phyloP scores from a whole-genome alignment of 2,888 invertebrate species.

The Calliopum simillimum region DNA sequence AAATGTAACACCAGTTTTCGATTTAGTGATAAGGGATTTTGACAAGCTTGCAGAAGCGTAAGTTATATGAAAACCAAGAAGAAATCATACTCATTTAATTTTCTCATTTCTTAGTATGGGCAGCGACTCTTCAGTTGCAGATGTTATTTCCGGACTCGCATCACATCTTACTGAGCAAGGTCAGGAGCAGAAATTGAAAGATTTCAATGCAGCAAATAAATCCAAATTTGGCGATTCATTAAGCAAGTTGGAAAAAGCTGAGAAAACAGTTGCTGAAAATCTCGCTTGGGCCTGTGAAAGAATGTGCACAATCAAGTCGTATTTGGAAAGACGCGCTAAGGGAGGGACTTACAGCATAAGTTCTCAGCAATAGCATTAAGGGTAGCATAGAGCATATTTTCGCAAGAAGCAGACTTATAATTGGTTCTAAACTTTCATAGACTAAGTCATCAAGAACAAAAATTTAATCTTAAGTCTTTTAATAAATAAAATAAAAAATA shows the following conservation, averaged over 20 bases:
- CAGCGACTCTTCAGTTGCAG: conserved; percentile 56
- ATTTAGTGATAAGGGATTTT: conserved; percentile 64
- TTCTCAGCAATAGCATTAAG: conserved; percentile 48
- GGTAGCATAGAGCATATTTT: conserved; percentile 45
- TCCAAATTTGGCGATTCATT: conserved; percentile 54
- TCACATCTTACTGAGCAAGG: conserved; percentile 58
- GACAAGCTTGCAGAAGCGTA: conserved; percentile 55
- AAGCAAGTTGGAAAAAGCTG: conserved; percentile 53
- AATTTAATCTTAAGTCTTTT: too few species aligned
- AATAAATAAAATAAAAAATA: too few species aligned
- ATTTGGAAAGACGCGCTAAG: conserved; percentile 50
- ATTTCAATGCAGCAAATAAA: conserved; percentile 55
- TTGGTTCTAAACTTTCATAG: too few species aligned
- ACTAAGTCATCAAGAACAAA: too few species aligned
- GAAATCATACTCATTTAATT: too few species aligned
- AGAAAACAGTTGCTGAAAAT: conserved; percentile 57
- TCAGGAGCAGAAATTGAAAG: conserved; percentile 52
- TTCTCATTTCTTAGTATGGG: too few species aligned
- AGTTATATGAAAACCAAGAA: too few species aligned
- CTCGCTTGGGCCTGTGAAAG: conserved; percentile 58
- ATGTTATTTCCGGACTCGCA: conserved; percentile 60
- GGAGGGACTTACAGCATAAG: too few species aligned
- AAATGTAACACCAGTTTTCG: conserved; percentile 70
- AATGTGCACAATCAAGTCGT: conserved; percentile 52
- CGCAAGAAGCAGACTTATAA: conserved; percentile 44